These are phyloP conservation scores for Solen grandis DNA, from an alignment of 1,140 invertebrate genomes.

Conservation along the genomic window DNA sequence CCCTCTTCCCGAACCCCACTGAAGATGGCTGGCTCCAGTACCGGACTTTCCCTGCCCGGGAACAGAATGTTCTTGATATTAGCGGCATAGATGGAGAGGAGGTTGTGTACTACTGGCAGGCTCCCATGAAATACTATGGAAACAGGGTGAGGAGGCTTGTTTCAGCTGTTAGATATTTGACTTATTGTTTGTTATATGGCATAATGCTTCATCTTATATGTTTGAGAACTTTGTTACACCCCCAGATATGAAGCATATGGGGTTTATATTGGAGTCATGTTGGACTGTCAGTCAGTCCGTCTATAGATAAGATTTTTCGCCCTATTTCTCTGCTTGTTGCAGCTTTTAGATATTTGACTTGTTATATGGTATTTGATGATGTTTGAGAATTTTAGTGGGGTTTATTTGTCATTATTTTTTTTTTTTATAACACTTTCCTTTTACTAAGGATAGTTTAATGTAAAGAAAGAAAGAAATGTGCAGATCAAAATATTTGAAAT, in stretches of 20 bases:
- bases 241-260: too few species aligned
- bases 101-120: constrained; percentile 93
- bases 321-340: not conserved
- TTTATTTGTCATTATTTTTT: too few species aligned
- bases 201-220: not conserved
- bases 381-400: too few species aligned
- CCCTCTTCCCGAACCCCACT: constrained; percentile 63
- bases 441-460: too few species aligned
- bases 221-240: too few species aligned
- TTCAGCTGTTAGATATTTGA: not conserved
- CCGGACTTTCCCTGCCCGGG: constrained; percentile 65
- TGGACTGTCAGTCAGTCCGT: too few species aligned
- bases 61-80: constrained; percentile 57
- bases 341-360: not conserved
- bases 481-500: too few species aligned
- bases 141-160: constrained; percentile 79
- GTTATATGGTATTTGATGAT: too few species aligned
- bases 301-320: too few species aligned
- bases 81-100: constrained; percentile 72
- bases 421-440: too few species aligned
- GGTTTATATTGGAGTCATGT: too few species aligned
- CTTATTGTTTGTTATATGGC: not conserved
- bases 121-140: constrained; percentile 85
- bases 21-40: constrained; percentile 67
- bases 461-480: too few species aligned